Evolutionary conservation across 1,140 invertebrate species (phyloP).

Genomic region (Heliconius eleuchia): DNA sequence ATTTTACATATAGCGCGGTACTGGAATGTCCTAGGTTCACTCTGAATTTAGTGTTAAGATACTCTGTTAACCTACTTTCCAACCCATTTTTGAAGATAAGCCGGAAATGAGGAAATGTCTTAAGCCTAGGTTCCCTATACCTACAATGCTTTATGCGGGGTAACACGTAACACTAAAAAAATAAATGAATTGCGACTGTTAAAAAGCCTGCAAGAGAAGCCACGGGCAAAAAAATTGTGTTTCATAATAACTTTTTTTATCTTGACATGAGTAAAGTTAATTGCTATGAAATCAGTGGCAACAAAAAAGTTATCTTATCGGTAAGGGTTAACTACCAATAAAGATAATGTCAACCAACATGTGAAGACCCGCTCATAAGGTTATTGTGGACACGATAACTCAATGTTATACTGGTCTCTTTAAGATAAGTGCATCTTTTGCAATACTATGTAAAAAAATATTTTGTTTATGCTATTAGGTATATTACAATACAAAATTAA

Average conservation of each 20-base stretch:
- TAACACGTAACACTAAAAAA: no score
- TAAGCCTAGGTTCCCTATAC: no score
- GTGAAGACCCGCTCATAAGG: background rate
- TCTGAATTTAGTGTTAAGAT: no score
- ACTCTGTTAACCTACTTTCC: no score
- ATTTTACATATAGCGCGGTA: no score
- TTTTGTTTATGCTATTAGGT: no score
- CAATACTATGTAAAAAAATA: background rate
- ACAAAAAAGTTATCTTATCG: constrained; percentile 9
- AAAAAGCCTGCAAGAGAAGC: background rate
- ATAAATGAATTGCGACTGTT: no score
- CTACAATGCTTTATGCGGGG: no score
- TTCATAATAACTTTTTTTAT: background rate
- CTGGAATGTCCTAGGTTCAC: no score
- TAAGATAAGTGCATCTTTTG: background rate
- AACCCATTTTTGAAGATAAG: no score
- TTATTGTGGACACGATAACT: background rate
- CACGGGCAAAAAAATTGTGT: background rate
- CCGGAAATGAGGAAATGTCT: no score
- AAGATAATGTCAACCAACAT: background rate
- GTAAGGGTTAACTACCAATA: background rate
- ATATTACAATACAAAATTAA: background rate
- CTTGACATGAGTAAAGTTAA: background rate
- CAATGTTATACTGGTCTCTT: background rate
- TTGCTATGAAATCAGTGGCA: background rate